These are phyloP conservation scores for Drosophila fuyamai DNA, from an alignment of 1,140 invertebrate species.

Conservation along the genomic window DNA sequence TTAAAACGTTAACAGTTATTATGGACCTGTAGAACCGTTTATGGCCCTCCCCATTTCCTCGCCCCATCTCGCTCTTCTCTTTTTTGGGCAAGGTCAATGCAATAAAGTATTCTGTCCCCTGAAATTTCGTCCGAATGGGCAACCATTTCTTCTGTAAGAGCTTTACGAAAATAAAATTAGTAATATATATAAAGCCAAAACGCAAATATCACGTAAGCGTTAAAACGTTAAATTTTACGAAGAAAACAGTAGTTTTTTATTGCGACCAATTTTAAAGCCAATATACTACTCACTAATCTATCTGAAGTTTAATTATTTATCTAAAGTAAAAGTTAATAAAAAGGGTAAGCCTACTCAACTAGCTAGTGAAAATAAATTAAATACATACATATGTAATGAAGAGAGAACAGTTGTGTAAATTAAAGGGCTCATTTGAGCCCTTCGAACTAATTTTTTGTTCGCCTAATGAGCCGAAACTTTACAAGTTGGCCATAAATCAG, in stretches of 20 bases:
- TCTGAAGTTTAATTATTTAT: no score
- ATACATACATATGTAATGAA: neutral
- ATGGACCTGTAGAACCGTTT: constrained; percentile 11
- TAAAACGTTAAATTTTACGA: neutral
- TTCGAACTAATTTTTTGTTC: neutral
- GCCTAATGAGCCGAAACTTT: constrained; percentile 17
- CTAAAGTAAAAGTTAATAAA: neutral
- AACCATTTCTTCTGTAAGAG: constrained; percentile 36
- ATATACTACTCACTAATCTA: no score
- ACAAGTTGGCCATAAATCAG: constrained; percentile 39
- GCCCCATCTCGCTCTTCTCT: constrained; percentile 31
- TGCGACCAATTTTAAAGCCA: no score
- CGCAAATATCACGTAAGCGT: neutral
- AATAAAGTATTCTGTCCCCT: constrained; percentile 48
- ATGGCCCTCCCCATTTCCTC: constrained; percentile 50
- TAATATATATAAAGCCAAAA: constrained; percentile 11
- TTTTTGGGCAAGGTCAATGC: constrained; percentile 77
- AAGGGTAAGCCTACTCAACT: neutral
- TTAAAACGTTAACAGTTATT: constrained; percentile 40
- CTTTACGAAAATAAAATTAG: constrained; percentile 19
- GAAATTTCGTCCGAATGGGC: constrained; percentile 12
- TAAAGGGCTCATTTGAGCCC: no score
- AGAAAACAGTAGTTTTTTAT: no score
- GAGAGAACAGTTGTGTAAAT: neutral
- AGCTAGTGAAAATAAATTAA: neutral